A percentile compares a stretch with the other conserved stretches of the same genome.
Conservation (phyloP, 2,888 invertebrate species). For the Electrophaes corylata region DNA sequence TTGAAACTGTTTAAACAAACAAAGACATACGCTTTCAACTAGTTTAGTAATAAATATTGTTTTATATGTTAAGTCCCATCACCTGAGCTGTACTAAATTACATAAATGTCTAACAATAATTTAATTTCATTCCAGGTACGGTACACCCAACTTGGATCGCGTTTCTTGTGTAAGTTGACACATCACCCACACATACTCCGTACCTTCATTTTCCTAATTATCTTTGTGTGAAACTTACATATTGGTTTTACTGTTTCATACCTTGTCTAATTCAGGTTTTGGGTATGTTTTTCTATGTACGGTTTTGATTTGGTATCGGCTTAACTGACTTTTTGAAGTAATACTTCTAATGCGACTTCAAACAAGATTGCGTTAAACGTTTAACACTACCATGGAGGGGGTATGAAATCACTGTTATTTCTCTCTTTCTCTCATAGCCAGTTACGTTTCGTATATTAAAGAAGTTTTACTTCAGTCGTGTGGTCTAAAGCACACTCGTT, state of each 20-base stretch:
- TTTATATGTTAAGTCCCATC: neutral
- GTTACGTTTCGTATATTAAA: too few species aligned
- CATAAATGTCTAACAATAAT: slow-evolving; percentile 24
- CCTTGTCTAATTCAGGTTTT: neutral
- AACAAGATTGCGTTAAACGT: too few species aligned
- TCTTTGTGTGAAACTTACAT: neutral
- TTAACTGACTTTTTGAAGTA: neutral
- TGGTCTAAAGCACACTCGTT: too few species aligned
- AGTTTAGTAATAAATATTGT: neutral
- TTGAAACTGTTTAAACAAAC: too few species aligned
- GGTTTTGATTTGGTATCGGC: neutral
- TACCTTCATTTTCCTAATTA: neutral
- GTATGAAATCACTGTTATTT: too few species aligned
- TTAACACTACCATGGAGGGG: too few species aligned
- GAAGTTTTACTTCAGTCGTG: too few species aligned
- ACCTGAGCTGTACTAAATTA: neutral
- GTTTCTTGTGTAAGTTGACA: slow-evolving; percentile 40
- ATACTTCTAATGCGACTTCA: too few species aligned
- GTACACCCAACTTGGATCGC: slow-evolving; percentile 30
- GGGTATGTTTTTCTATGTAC: neutral
- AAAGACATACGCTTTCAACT: neutral
- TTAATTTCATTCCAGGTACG: slow-evolving; percentile 43
- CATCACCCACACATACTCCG: slow-evolving; percentile 16
- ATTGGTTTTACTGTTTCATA: neutral
- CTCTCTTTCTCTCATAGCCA: too few species aligned